Percentiles rank a stretch among this genome's conserved stretches.
Evolutionary conservation across 2,888 invertebrate species (phyloP).

Genomic region (Macrostomum cliftonense): DNA sequence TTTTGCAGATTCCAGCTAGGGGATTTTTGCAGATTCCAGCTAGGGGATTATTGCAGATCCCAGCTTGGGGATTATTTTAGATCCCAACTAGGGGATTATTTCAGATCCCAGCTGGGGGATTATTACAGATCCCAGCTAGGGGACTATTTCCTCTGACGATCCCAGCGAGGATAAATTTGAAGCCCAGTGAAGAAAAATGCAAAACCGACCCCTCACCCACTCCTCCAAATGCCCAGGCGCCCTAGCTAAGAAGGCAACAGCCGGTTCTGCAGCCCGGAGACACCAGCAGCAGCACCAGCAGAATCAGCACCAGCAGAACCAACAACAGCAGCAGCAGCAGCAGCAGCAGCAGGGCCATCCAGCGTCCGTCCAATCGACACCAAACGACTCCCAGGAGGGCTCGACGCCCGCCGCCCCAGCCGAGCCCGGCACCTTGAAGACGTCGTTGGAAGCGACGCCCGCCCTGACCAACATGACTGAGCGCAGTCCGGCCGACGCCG

Average conservation of each 20-base stretch:
- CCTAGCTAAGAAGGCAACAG: neutral
- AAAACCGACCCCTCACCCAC: conserved; percentile 2
- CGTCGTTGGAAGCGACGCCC: conserved; percentile 46
- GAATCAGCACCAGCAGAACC: too few relatives aligned
- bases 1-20: too few relatives aligned
- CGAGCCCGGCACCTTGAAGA: conserved; percentile 59
- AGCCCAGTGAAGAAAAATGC: too few relatives aligned
- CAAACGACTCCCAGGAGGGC: conserved; percentile 17
- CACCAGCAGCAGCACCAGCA: neutral
- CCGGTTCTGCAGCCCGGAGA: neutral
- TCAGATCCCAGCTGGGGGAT: too few relatives aligned
- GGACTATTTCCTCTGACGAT: too few relatives aligned
- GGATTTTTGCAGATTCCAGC: too few relatives aligned
- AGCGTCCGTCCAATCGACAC: too few relatives aligned
- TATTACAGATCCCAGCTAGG: too few relatives aligned
- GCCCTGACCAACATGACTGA: conserved; percentile 71
- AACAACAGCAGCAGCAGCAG: too few relatives aligned
- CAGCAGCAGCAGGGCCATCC: too few relatives aligned
- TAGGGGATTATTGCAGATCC: conserved; percentile 12
- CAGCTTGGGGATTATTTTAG: conserved; percentile 14
- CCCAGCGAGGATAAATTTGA: too few relatives aligned
- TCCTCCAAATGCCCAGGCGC: neutral
- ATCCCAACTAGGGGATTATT: too few relatives aligned
- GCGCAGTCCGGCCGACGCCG: conserved; percentile 64
- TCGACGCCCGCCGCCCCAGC: conserved; percentile 33